Evolutionary conservation across 2,888 invertebrate species (phyloP), one percentile per base, ranked within the genome.

Genomic region (Coelopa pilipes): DNA sequence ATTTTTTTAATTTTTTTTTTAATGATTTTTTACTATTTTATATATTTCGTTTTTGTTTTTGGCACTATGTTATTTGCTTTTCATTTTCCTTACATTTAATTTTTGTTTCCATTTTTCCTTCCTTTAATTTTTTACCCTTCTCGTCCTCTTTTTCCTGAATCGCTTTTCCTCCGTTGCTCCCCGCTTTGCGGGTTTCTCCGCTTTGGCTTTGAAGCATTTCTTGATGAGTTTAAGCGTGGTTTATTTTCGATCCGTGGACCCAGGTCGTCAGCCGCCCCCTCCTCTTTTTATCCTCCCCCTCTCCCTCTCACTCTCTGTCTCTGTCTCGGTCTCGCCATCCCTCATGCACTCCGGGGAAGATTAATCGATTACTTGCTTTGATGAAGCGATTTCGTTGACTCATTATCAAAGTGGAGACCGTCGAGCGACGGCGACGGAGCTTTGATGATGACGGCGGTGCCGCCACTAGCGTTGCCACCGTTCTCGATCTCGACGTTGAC

Each of bases 281-380:
- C 60, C 19, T 62, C 34, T 62, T 21, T 62, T 62, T 24, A 62
- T 62, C 34, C 24, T 62, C 24, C 21, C 15, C 34, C 2, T 34
- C 34, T 34, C 34, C 7, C 34, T 24, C 34, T 62, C 12, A 24
- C 24, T 34, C 15, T 62, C 60, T 11, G 9, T 24, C 21, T 19
- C 13, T n/a, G n/a, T 60, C 12, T 60, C 60, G 13, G 15, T 34
- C n/a, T 68, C n/a, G 19, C 19, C 15, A 10, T 15, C 50, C 7
- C 4, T 10, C 62, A n/a, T 50, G 47, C 49, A 47, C 63, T 55
- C 46, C 21, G 55, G 17, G 13, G 65, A 71, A 71, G 71, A 71
- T 65, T 71, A 65, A 71, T 71, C 71, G 71, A 71, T 71, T 63
- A 71, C 65, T 65, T 65, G 71, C 71, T 71, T 71, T 65, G 71